Conservation (phyloP, 2,113 vertebrate genomes). For the Engystomops pustulosus region DNA sequence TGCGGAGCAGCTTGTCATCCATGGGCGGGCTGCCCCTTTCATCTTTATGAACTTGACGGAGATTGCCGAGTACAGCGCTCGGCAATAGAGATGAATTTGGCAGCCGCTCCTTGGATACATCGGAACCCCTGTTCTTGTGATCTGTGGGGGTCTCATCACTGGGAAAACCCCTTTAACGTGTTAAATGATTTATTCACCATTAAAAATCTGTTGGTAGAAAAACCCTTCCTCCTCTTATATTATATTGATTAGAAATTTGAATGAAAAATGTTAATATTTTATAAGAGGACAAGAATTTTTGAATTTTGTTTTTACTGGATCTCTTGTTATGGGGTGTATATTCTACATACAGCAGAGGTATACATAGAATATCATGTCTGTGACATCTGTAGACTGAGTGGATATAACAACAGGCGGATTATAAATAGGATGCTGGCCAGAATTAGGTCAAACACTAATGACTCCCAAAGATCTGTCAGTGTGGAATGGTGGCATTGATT, state of each 20-base stretch:
- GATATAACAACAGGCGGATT: conserved; percentile 51
- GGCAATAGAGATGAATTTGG: no score
- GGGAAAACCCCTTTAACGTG: no score
- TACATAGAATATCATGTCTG: conserved; percentile 24
- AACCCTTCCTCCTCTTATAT: conserved; percentile 37
- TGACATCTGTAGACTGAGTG: conserved; percentile 56
- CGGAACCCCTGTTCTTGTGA: no score
- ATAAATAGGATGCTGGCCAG: conserved; percentile 52
- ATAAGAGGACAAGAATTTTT: conserved; percentile 44
- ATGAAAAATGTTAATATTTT: conserved; percentile 51
- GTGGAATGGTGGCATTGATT: conserved; percentile 50
- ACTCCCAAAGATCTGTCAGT: conserved; percentile 51
- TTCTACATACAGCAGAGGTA: not conserved
- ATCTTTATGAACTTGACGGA: no score
- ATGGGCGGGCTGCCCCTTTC: no score
- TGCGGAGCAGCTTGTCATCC: no score
- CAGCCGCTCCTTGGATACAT: no score
- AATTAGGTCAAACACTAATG: conserved; percentile 57
- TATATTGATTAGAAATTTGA: conserved; percentile 26
- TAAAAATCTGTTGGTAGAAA: conserved; percentile 18
- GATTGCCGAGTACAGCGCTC: no score
- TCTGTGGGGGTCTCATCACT: no score
- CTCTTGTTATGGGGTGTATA: not conserved
- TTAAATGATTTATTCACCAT: conserved; percentile 14
- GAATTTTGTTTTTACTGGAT: conserved; percentile 14